Base-by-base conservation (phyloP, 2,888 invertebrate species). In the Diadromus collaris region DNA sequence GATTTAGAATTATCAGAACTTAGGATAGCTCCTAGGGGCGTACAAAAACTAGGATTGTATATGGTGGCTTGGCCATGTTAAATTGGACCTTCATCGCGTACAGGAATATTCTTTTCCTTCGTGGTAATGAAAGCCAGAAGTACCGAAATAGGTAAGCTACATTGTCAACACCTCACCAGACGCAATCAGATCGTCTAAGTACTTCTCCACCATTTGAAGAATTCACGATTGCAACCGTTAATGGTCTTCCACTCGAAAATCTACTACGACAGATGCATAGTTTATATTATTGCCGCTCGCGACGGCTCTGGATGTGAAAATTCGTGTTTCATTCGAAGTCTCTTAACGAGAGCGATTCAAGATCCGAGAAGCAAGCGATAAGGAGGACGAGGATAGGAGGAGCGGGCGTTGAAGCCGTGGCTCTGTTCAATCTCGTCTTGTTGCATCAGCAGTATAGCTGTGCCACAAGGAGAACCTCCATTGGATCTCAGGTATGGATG, bases 321-420 rank as follows among this genome's bases (percentile, higher is more conserved):
- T 54, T 76, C 48, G 65, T 73, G 48, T 76, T 73, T 76, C 65
- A 56, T 76, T 73, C 24, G 48, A 78, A 73, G 34, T 76, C 61
- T 70, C 56, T 54, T 70, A 78, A 76, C 67, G 69, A 81, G 72
- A 51, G 21, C 67, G 70, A 63, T 67, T 72, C 65, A 48, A 76
- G 64, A 76, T 78, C 65, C 67, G 64, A 63, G 73, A 74, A 74
- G 70, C 63, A 38, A 21, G 56, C 27, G 54, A 38, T 5, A 24
- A 13, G 16, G 19, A 54, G 56, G 38, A n/a, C 21, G 9, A 5
- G 54, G 13, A 21, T 24, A 21, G 16, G 65, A 27, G 61, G 29
- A 38, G 67, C 61, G 61, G 60, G 56, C 29, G 10, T n/a, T 69
- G 29, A 72, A 61, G 34, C n/a, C 58, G 74, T 48, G 41, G 13